Base-by-base conservation (phyloP, 2,797 vertebrate species). In the Gymnopithys bicolor region DNA sequence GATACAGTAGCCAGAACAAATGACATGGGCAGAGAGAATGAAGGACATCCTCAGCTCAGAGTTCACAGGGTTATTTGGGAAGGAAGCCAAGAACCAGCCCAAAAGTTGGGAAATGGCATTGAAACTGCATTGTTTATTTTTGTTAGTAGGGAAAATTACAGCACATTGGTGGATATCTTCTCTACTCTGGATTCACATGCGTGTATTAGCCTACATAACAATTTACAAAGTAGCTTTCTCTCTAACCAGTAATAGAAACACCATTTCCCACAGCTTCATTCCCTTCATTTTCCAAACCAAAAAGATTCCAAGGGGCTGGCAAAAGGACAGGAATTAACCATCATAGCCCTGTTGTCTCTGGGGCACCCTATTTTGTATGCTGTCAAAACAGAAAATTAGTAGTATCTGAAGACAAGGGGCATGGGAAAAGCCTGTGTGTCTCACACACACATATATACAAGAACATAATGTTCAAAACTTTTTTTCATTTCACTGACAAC, bases 181-280 rank as follows among this genome's bases (percentile, higher is more conserved):
- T 28, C 62, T 30, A 22, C 13, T 51, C 43, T 2, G 16, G 14
- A 83, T 33, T 83, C 68, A 77, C 33, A 58, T 21, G 8, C 0
- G 0, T 5, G 3, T 12, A 13, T 46, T 21, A 63, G 33, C 52
- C 41, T 49, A 9, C 6, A 8, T 0, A 9, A 25, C 30, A 39
- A 51, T 30, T 33, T 55, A 22, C 3, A 9, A 85, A 30, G 33
- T 7, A 59, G 30, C 32, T 63, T 74, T 13, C 64, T 32, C 60
- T 53, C n/a, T 32, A 71, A 51, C 5, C 28, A 35, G 25, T 5
- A 32, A 66, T 14, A 90, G 35, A 82, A 92, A 68, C 17, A 39
- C 7, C 0, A 2, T 62, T 86, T 87, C 73, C 51, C 69, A 68
- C 25, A 51, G 64, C 24, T 51, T 87, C 9, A 4, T 58, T 64